phyloP scores from a whole-genome alignment of 2,888 invertebrate genomes.

The Philhelius pedissequus region DNA sequence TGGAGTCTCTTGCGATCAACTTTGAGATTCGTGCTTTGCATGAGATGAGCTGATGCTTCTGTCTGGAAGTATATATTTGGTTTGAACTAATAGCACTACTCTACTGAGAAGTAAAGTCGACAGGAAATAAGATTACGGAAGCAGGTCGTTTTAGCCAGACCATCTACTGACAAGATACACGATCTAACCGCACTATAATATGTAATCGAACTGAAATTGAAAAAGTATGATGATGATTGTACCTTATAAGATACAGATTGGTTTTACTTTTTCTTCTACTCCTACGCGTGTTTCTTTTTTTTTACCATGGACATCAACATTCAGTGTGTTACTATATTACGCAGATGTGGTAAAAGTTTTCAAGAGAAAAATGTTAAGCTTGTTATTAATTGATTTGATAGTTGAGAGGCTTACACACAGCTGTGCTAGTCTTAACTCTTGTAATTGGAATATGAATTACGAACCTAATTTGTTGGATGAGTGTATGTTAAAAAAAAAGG shows the following conservation, averaged over 20 bases:
- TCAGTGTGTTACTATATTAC: not conserved
- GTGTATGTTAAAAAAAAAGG: not conserved
- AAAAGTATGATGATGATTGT: constrained; percentile 6
- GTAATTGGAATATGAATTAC: constrained; percentile 30
- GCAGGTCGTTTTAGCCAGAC: constrained; percentile 27
- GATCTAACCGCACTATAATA: constrained; percentile 11
- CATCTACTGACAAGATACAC: constrained; percentile 33
- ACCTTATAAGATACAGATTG: not conserved
- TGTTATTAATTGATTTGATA: constrained; percentile 44
- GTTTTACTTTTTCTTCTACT: not conserved
- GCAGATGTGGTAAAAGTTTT: constrained; percentile 13
- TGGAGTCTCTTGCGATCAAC: not conserved
- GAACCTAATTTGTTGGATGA: constrained; percentile 17
- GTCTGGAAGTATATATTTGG: not conserved
- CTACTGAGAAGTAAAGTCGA: constrained; percentile 42
- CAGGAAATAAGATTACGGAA: constrained; percentile 63
- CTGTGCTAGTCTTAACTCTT: not conserved
- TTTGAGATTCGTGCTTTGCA: constrained; percentile 25
- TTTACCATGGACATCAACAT: not conserved
- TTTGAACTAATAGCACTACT: constrained; percentile 1
- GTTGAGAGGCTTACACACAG: not conserved
- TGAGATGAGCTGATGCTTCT: constrained; percentile 15
- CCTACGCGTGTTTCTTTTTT: constrained; percentile 30
- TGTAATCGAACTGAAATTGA: constrained; percentile 54
- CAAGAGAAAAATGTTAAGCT: constrained; percentile 1